Evolutionary conservation across 2,888 invertebrate species (phyloP), one percentile per base, ranked within the genome.

Genomic region (Syrista parreyssii): DNA sequence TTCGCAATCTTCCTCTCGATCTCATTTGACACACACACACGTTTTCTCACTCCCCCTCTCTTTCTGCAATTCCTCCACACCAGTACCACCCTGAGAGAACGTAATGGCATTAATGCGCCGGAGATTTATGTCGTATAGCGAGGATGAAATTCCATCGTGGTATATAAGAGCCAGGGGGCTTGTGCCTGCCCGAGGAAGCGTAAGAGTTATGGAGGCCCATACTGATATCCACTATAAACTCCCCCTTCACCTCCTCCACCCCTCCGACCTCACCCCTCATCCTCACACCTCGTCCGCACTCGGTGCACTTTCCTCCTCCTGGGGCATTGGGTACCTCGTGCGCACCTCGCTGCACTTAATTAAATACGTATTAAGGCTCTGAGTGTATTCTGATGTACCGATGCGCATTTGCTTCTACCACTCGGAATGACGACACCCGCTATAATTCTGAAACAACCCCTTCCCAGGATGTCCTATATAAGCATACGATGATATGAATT

Each of bases 341-440:
- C 55, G 85, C 85, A 85, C 84, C 84, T 82, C 82, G 82, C 84
- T 84, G 87, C 86, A 87, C 89, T 90, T 89, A 89, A 90, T 90
- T 90, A 89, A 90, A 90, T 90, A 87, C 89, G 88, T 89, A 90
- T 91, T 90, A 89, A 90, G 87, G 85, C 79, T 82, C 89, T 85
- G 89, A 90, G 90, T 90, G 90, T 90, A 88, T 90, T 90, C 84
- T 88, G 87, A 89, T 89, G 90, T 89, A 78, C 76, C 74, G 74
- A 74, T 35, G 74, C 33, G 30, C 32, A 71, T 71, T 33, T 31
- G 31, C 31, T 23, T 23, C 71, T 15, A 33, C 74, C 36, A 55
- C 35, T 68, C 33, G 34, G 55, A 55, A 55, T 55, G 23, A 40
- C 23, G 40, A 55, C 55, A 55, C 55, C 55, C 55, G 55, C 9